Evolutionary conservation across 2,888 invertebrate genomes (phyloP).

Genomic region (Perithous albicinctus): DNA sequence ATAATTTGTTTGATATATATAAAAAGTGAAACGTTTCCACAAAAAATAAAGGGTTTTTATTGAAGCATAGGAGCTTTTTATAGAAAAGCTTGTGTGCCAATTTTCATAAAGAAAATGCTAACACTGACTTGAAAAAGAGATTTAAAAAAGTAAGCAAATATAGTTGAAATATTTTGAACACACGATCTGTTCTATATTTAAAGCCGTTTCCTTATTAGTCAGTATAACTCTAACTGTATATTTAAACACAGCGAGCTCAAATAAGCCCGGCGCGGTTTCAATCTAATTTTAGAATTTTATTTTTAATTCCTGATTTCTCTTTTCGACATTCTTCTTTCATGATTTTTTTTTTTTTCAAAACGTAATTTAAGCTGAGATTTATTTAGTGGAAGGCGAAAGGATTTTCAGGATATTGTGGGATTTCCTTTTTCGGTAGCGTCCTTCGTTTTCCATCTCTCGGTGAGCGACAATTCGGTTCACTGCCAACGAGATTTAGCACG

Average conservation of each 20-base stretch:
- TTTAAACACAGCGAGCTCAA: conserved; percentile 29
- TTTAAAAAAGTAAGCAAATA: neutral
- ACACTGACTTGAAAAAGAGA: no score
- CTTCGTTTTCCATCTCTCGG: conserved; percentile 44
- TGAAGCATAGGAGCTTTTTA: no score
- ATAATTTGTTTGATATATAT: no score
- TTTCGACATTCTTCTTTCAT: neutral
- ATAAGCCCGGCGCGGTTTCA: neutral
- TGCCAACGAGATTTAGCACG: conserved; percentile 70
- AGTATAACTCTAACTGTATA: neutral
- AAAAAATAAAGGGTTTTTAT: no score
- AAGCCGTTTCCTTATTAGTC: neutral
- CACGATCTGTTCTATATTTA: conserved; percentile 4
- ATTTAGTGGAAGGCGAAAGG: neutral
- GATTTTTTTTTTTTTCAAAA: neutral
- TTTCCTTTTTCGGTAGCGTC: conserved; percentile 49
- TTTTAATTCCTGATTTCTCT: neutral
- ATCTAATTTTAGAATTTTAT: neutral
- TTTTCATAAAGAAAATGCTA: no score
- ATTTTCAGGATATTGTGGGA: conserved; percentile 21
- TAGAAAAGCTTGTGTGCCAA: neutral
- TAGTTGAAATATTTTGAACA: neutral
- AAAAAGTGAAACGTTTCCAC: no score
- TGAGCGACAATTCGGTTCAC: conserved; percentile 72
- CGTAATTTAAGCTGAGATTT: neutral